Conservation (phyloP, 2,888 invertebrate genomes). For the Ametastegia equiseti region DNA sequence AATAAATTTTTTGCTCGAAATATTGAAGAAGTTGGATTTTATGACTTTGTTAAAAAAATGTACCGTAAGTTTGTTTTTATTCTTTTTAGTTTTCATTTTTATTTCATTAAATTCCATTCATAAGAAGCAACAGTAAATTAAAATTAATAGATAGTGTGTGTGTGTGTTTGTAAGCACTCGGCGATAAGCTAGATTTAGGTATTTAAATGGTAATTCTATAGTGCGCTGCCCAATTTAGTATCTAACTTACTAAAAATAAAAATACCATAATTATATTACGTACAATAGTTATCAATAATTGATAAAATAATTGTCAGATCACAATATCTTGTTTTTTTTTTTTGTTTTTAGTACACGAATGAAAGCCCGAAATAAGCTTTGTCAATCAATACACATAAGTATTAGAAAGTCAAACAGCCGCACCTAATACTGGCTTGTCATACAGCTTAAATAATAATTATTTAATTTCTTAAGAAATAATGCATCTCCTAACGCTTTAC, state of each 20-base stretch:
- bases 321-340: constrained; percentile 9
- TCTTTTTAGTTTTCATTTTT: background rate
- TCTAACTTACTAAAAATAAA: constrained; percentile 9
- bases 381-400: constrained; percentile 2
- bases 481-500: background rate
- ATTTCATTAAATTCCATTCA: constrained; percentile 23
- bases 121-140: constrained; percentile 45
- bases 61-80: background rate
- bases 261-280: constrained; percentile 13
- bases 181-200: constrained; percentile 34
- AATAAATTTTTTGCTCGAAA: background rate
- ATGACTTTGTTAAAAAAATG: background rate
- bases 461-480: background rate
- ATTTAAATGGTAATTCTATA: background rate
- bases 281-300: constrained; percentile 18
- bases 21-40: background rate
- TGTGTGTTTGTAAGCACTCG: background rate
- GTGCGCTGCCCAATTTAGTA: background rate
- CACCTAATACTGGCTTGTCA: constrained; percentile 34
- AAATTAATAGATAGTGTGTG: background rate
- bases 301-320: constrained; percentile 39
- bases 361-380: constrained; percentile 20
- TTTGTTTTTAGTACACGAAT: constrained; percentile 14
- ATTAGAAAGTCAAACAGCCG: constrained; percentile 6
- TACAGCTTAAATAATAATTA: constrained; percentile 1